Evolutionary conservation across 2,888 invertebrate genomes (phyloP).

Genomic region (Halictus ligatus): DNA sequence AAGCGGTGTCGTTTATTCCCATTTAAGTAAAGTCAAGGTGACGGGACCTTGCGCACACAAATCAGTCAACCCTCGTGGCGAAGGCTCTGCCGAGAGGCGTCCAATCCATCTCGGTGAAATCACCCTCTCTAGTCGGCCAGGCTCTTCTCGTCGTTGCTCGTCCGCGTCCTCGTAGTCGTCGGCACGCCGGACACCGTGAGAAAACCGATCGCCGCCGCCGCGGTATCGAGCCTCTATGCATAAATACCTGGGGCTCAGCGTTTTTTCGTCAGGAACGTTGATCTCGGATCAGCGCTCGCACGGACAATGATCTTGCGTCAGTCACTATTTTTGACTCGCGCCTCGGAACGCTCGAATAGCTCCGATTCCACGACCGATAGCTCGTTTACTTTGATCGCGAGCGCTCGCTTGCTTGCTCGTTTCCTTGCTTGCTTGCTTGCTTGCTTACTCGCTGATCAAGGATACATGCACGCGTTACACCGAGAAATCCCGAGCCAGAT

Average conservation of each 20-base stretch:
- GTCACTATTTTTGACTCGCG: constrained; percentile 61
- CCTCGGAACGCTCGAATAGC: constrained; percentile 45
- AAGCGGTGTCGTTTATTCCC: constrained; percentile 79
- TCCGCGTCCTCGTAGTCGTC: constrained; percentile 56
- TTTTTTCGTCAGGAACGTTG: constrained; percentile 37
- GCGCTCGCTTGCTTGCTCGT: constrained; percentile 23
- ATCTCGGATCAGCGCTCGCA: constrained; percentile 45
- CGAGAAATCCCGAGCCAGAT: neutral
- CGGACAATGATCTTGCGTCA: constrained; percentile 63
- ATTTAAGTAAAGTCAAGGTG: constrained; percentile 82
- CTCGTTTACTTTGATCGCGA: constrained; percentile 42
- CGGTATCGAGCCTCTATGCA: constrained; percentile 59
- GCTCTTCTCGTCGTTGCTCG: constrained; percentile 51
- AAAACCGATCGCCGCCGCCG: constrained; percentile 69
- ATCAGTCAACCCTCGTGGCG: constrained; percentile 80
- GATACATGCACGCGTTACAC: constrained; percentile 19
- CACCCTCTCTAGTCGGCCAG: constrained; percentile 72
- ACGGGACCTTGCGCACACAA: constrained; percentile 80
- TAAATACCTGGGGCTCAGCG: constrained; percentile 60
- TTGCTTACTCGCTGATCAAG: constrained; percentile 38
- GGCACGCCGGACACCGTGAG: constrained; percentile 69
- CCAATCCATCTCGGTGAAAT: constrained; percentile 81
- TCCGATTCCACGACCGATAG: constrained; percentile 45
- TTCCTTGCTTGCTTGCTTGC: neutral
- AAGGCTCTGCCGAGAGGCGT: constrained; percentile 68